These are phyloP conservation scores for Mobula birostris DNA, from an alignment of 2,113 vertebrate species.

Conservation along the genomic window DNA sequence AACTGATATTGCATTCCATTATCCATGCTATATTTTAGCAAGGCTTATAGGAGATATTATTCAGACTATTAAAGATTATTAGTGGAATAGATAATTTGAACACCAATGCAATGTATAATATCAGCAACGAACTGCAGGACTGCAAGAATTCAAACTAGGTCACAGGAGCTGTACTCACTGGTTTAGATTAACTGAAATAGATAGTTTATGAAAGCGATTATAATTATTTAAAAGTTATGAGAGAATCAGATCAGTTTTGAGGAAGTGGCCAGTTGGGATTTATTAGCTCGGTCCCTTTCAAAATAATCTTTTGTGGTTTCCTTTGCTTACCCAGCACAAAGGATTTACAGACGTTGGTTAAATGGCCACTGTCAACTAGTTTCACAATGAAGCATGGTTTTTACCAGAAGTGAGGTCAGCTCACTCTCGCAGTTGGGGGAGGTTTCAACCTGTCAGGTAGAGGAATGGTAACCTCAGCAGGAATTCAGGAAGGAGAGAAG, in stretches of 20 bases:
- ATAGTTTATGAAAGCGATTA: not conserved
- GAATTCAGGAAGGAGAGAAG: too few relatives aligned
- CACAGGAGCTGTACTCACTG: not conserved
- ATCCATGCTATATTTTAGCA: not conserved
- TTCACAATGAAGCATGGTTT: too few relatives aligned
- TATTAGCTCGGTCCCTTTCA: not conserved
- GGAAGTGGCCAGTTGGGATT: not conserved
- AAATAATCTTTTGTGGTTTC: not conserved
- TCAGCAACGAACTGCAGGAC: not conserved
- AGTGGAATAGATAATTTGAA: not conserved
- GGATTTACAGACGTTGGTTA: not conserved
- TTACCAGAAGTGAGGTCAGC: too few relatives aligned
- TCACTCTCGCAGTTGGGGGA: too few relatives aligned
- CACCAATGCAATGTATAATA: not conserved
- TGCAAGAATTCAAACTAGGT: not conserved
- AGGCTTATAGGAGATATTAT: not conserved
- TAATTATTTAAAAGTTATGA: not conserved
- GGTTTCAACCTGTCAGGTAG: too few relatives aligned
- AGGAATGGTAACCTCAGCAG: too few relatives aligned
- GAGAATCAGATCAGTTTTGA: not conserved
- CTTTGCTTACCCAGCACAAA: not conserved
- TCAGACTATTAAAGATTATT: not conserved
- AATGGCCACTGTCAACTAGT: not conserved
- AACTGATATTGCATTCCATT: not conserved
- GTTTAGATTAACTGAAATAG: not conserved